Base-by-base conservation (phyloP, 2,888 invertebrate species). In the Lydus trimaculatus region DNA sequence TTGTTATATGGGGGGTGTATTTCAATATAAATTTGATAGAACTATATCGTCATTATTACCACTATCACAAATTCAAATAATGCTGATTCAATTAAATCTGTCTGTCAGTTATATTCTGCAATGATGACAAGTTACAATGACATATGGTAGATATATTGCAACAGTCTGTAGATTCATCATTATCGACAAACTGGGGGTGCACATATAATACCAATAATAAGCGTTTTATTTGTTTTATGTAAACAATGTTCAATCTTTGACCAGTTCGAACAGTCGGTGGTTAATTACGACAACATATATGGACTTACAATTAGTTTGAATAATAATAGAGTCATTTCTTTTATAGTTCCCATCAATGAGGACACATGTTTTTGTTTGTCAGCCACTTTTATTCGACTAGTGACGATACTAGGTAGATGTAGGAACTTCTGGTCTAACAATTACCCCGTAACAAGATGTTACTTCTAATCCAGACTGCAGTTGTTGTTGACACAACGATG, bases 101-200 rank as follows among this genome's bases (percentile, higher is more conserved):
- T 39, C 60, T 36, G 33, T 48, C 20, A 20, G 25, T 36, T 31
- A 23, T 17, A 33, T 59, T 61, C 43, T 58, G 13, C 25, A 23
- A 25, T 52, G 52, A 52, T 52, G 52, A 52, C 52, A 25, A 52
- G 52, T 25, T 63, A 15, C 33, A 33, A 63, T 59, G 64, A 67
- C 70, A 70, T 66, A 64, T 70, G 70, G 70, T 43, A 62, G 25
- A 23, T 52, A 23, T 52, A 52, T 52, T 5, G 52, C 62, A 59
- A 62, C 58, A 59, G 61, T 61, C 61, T 48, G 13, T 31, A 65
- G 66, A 70, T 66, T 61, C 48, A 58, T 61, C 70, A 70, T 20
- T 64, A 61, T 66, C 58, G 23, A 25, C 52, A 25, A 52, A 23
- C 52, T 11, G 23, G 13, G 52, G 23, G 52, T 9, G 36, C 15